These are phyloP conservation scores for Drosophila persimilis DNA, from an alignment of 1,140 invertebrate species.

Conservation along the genomic window DNA sequence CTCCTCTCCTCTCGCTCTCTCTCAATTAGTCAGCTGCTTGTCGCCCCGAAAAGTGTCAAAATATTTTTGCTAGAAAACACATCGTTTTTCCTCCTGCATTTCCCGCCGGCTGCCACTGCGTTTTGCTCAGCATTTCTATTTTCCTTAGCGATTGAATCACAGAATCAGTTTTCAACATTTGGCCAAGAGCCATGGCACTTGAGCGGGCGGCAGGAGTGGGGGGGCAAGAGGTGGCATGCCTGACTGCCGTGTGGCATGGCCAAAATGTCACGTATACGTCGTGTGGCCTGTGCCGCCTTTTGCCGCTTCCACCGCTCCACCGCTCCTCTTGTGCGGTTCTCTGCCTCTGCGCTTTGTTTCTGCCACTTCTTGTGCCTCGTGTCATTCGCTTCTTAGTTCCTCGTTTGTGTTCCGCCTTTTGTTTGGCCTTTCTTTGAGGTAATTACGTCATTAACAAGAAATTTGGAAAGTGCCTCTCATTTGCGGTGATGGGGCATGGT, in stretches of 20 bases:
- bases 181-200: slow-evolving; percentile 27
- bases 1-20: slow-evolving; percentile 1
- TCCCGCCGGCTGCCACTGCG: slow-evolving; percentile 28
- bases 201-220: too few species aligned
- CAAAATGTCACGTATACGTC: slow-evolving; percentile 78
- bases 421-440: slow-evolving; percentile 36
- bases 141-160: slow-evolving; percentile 41
- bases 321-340: slow-evolving; percentile 21
- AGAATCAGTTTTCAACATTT: slow-evolving; percentile 33
- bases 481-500: slow-evolving; percentile 31
- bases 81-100: slow-evolving; percentile 42
- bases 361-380: slow-evolving; percentile 21
- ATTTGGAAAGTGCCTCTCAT: slow-evolving; percentile 66
- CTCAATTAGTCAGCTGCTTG: slow-evolving; percentile 76
- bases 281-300: slow-evolving; percentile 56
- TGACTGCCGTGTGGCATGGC: slow-evolving; percentile 46
- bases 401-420: slow-evolving; percentile 9
- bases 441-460: slow-evolving; percentile 79
- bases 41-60: slow-evolving; percentile 70
- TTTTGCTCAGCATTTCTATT: slow-evolving; percentile 42
- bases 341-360: slow-evolving; percentile 6
- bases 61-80: slow-evolving; percentile 62
- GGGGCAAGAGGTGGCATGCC: not conserved
- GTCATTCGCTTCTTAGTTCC: slow-evolving; percentile 13
- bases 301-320: not conserved